Base-by-base conservation (phyloP, 2,888 invertebrate genomes). In the Myathropa florea region DNA sequence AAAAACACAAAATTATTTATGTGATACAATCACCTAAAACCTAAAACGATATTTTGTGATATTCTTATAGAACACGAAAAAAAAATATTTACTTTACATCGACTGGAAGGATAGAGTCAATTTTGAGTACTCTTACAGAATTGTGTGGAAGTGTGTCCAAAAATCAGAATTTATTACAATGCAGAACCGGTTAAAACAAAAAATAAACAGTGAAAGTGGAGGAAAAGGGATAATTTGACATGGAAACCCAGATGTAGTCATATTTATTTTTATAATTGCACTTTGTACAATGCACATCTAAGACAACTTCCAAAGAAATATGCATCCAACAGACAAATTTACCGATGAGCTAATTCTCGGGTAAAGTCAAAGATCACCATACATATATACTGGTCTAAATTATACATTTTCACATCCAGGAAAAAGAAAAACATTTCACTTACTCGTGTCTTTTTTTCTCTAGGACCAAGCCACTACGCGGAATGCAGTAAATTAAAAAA, bases 381-480 rank as follows among this genome's bases (percentile, higher is more conserved):
- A 18, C 18, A 2, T 18, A 46, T 18, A 46, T 46, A 46, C 46
- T 46, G 1, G 18, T 18, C 4, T 18, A 46, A 18, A 46, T 33
- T 63, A 61, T 33, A 6, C 21, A 18, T 30, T n/a, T 26, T 61
- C 23, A 23, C 9, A 23, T 63, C 7, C 9, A 23, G 9, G 39
- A 0, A 63, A 63, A 63, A 36, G 4, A n/a, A 46, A 46, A 7
- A 23, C 67, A 70, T 26, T 57, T 9, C 81, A 85, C 81, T 85
- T 81, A 81, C 84, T 85, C 63, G 53, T 46, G 71, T 61, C 68
- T 23, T 63, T 76, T 26, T 30, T 55, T 63, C 71, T 68, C 30
- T 81, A 72, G 71, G 63, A 85, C 59, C 67, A 72, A 72, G 39
- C 53, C 55, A 64, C 36, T 33, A 67, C 79, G 64, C 64, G 18